These are phyloP conservation scores for Drosophila eugracilis DNA, from an alignment of 1,140 invertebrate species.

Conservation along the genomic window DNA sequence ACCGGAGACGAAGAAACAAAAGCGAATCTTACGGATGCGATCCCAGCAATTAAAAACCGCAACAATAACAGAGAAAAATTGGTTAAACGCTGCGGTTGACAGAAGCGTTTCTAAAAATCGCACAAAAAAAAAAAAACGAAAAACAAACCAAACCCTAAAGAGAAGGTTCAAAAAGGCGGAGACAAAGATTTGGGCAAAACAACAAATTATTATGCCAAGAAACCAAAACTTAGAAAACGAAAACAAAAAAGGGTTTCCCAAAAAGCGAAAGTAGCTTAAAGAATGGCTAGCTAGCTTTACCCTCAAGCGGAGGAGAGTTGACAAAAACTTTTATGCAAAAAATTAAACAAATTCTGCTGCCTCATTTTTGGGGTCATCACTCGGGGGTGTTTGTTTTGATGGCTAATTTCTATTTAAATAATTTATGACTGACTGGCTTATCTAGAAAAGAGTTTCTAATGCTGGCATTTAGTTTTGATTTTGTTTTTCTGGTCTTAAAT, in stretches of 20 bases:
- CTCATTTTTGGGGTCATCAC: conserved; percentile 25
- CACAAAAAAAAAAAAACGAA: conserved; percentile 27
- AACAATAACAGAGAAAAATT: conserved; percentile 56
- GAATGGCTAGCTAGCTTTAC: conserved; percentile 46
- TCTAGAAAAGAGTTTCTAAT: conserved; percentile 46
- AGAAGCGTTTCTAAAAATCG: conserved; percentile 61
- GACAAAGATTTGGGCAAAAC: conserved; percentile 45
- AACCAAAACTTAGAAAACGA: conserved; percentile 55
- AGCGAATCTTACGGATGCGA: conserved; percentile 62
- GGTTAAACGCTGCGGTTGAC: conserved; percentile 56
- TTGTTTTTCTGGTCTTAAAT: conserved; percentile 23
- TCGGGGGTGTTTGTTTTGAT: conserved; percentile 51
- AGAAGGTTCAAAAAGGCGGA: conserved; percentile 31
- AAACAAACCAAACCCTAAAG: too few relatives aligned
- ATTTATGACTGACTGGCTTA: conserved; percentile 31
- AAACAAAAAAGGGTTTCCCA: conserved; percentile 56
- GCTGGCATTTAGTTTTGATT: conserved; percentile 13
- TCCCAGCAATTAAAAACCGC: conserved; percentile 67
- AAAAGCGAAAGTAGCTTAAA: conserved; percentile 67
- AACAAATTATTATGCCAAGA: conserved; percentile 51
- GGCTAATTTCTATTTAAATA: conserved; percentile 50
- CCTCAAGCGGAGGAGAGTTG: conserved; percentile 56
- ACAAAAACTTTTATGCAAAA: conserved; percentile 44
- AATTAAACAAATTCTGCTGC: conserved; percentile 18
- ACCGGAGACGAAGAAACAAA: conserved; percentile 49